These are phyloP conservation scores for Leptopilina syphax DNA, from an alignment of 2,888 invertebrate genomes.

Conservation along the genomic window DNA sequence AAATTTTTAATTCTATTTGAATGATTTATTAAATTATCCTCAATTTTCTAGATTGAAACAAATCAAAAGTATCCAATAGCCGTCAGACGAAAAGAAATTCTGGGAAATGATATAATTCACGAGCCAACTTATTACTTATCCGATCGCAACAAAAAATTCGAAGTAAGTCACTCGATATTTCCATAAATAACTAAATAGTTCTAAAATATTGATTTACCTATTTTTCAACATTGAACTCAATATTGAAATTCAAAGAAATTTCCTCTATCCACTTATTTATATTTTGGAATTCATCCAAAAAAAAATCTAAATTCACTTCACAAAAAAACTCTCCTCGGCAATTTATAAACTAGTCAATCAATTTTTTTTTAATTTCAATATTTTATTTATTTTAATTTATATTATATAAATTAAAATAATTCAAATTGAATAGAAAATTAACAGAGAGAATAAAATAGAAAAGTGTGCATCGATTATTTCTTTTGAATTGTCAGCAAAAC, in stretches of 20 bases:
- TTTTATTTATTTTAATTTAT: too few relatives aligned
- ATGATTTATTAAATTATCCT: background rate
- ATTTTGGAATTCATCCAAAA: background rate
- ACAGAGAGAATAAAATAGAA: slow-evolving; percentile 1
- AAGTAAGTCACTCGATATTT: slow-evolving; percentile 49
- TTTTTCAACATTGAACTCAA: background rate
- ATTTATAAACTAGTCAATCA: background rate
- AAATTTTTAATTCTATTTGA: background rate
- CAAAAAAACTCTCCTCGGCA: background rate
- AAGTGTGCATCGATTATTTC: background rate
- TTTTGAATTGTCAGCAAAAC: slow-evolving; percentile 15
- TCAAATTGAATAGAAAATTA: background rate
- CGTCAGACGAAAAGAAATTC: slow-evolving; percentile 50
- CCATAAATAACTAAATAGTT: slow-evolving; percentile 35
- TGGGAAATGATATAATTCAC: slow-evolving; percentile 47
- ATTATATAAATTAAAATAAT: too few relatives aligned
- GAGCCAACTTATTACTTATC: background rate
- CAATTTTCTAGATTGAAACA: slow-evolving; percentile 49
- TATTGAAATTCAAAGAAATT: background rate
- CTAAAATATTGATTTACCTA: background rate
- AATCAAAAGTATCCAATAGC: slow-evolving; percentile 55
- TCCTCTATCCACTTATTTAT: background rate
- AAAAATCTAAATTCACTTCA: too few relatives aligned
- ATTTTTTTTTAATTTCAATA: background rate
- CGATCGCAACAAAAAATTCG: slow-evolving; percentile 43